Percentiles rank a stretch among this genome's conserved stretches.
These are phyloP conservation scores for Eulemur coronatus DNA, from an alignment of 2,797 vertebrate genomes.

Conservation along the genomic window DNA sequence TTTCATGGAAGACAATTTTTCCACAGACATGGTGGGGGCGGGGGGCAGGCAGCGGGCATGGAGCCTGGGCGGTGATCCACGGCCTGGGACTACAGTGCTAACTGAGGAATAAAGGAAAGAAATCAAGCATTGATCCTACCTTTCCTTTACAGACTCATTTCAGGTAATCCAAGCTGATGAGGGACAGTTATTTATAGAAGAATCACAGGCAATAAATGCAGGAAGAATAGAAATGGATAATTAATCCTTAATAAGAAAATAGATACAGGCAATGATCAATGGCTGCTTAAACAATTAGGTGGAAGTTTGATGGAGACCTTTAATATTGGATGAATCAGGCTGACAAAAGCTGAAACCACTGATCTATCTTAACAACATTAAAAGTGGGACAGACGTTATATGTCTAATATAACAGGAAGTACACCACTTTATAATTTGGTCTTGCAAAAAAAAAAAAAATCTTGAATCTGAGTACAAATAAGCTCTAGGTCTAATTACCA, in stretches of 20 bases:
- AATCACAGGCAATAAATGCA: background rate
- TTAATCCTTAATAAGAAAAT: background rate
- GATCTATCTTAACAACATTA: background rate
- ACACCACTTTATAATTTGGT: background rate
- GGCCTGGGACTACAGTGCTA: background rate
- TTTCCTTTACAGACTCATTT: background rate
- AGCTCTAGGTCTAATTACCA: background rate
- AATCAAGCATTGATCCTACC: background rate
- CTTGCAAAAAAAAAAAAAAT: background rate
- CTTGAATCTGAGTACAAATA: background rate
- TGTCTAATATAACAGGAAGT: background rate
- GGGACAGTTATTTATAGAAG: background rate
- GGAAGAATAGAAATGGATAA: background rate
- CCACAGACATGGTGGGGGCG: no score
- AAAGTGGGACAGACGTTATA: background rate
- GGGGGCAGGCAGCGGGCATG: no score
- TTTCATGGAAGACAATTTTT: no score
- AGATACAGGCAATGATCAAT: background rate
- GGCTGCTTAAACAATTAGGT: background rate
- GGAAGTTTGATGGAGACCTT: background rate
- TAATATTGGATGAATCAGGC: background rate
- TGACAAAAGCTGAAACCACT: background rate
- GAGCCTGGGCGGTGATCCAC: no score
- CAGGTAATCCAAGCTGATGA: background rate
- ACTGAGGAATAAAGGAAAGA: background rate